These are phyloP conservation scores for Scelioninae gen. 1 DNA, from an alignment of 2,888 invertebrate species.

Conservation along the genomic window DNA sequence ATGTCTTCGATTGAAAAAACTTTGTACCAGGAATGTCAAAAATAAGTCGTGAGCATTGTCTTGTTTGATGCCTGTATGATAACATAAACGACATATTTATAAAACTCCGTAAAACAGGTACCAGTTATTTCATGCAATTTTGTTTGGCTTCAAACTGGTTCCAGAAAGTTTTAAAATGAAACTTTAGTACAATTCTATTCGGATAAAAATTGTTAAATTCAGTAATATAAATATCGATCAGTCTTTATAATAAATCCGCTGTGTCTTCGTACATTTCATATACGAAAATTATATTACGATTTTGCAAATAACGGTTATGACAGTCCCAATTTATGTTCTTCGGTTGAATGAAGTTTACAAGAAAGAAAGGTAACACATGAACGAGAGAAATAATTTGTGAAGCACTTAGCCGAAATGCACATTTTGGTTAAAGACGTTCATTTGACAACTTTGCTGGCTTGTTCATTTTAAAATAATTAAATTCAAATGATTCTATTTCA, in stretches of 20 bases:
- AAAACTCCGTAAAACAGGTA: constrained; percentile 62
- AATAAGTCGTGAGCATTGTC: constrained; percentile 55
- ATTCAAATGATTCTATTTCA: constrained; percentile 45
- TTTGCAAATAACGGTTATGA: constrained; percentile 36
- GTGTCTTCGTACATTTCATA: constrained; percentile 35
- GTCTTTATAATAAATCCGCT: constrained; percentile 30
- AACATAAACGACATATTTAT: constrained; percentile 34
- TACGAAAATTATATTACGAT: constrained; percentile 32
- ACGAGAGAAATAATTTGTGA: constrained; percentile 35
- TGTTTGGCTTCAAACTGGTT: constrained; percentile 71
- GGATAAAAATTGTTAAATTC: constrained; percentile 57
- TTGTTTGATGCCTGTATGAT: constrained; percentile 60
- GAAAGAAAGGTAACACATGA: constrained; percentile 27
- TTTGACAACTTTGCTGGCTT: constrained; percentile 53
- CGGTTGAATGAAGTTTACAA: constrained; percentile 26
- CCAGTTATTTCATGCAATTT: constrained; percentile 60
- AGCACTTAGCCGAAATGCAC: constrained; percentile 63
- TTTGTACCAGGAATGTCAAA: constrained; percentile 38
- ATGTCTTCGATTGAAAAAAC: constrained; percentile 61
- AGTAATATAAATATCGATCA: constrained; percentile 40
- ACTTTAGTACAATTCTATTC: constrained; percentile 53
- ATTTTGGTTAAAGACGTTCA: constrained; percentile 15
- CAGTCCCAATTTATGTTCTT: constrained; percentile 26
- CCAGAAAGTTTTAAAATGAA: constrained; percentile 68
- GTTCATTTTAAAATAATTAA: constrained; percentile 56